phyloP scores from a whole-genome alignment of 2,888 invertebrate genomes.

The Axea sp. region DNA sequence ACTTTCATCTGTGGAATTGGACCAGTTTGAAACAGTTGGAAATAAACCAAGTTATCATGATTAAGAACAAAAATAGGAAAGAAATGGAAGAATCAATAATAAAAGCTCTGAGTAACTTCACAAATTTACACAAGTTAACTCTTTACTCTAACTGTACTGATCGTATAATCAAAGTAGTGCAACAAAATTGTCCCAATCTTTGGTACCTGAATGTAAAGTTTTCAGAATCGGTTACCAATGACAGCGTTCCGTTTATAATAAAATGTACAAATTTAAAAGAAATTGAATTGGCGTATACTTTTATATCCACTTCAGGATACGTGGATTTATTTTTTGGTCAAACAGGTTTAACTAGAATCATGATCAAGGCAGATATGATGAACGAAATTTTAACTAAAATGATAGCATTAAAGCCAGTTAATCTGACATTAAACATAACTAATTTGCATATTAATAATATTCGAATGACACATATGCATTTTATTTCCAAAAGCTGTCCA shows the following conservation, averaged over 20 bases:
- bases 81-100: background rate
- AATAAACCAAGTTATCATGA: slow-evolving; percentile 22
- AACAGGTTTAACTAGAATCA: slow-evolving; percentile 1
- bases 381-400: slow-evolving; percentile 7
- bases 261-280: slow-evolving; percentile 6
- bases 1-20: slow-evolving; percentile 16
- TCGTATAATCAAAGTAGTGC: slow-evolving; percentile 3
- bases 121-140: slow-evolving; percentile 14
- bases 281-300: slow-evolving; percentile 11
- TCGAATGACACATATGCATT: background rate
- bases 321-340: slow-evolving; percentile 10
- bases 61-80: slow-evolving; percentile 5
- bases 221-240: slow-evolving; percentile 18
- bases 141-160: slow-evolving; percentile 31
- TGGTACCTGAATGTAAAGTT: slow-evolving; percentile 35
- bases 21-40: slow-evolving; percentile 10
- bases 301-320: slow-evolving; percentile 9
- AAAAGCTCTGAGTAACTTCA: slow-evolving; percentile 9
- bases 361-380: slow-evolving; percentile 12
- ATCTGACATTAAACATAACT: background rate
- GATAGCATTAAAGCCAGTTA: background rate
- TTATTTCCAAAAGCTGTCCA: slow-evolving; percentile 5
- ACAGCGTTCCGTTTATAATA: slow-evolving; percentile 3
- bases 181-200: slow-evolving; percentile 3
- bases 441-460: slow-evolving; percentile 5